Conservation (phyloP, 2,888 invertebrate species). For the Agapetus fuscipes region DNA sequence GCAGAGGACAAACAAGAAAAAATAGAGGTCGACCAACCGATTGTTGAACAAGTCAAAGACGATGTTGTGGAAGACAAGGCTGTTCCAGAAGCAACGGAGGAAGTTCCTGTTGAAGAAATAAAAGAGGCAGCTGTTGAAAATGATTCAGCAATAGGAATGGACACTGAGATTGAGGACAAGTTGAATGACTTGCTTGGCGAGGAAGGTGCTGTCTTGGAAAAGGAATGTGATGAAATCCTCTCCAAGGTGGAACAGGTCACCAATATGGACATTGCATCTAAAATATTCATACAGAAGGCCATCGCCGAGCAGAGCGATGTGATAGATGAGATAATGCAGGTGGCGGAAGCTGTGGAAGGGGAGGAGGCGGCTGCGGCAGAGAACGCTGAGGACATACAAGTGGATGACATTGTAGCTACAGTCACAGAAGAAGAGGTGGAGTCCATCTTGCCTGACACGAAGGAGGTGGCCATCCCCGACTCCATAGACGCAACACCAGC, state of each 20-base stretch:
- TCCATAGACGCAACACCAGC: not conserved
- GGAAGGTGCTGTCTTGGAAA: constrained; percentile 37
- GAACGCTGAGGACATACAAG: constrained; percentile 1
- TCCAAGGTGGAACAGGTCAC: constrained; percentile 40
- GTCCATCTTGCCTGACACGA: constrained; percentile 4
- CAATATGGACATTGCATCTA: constrained; percentile 3
- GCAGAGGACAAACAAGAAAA: not conserved
- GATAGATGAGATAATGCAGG: constrained; percentile 32
- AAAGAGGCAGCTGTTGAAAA: not conserved
- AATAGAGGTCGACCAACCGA: not conserved
- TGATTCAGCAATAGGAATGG: not conserved
- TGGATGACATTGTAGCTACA: not conserved
- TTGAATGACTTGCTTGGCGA: constrained; percentile 37
- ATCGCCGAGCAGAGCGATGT: constrained; percentile 17
- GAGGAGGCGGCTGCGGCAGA: constrained; percentile 2
- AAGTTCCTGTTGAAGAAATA: constrained; percentile 26
- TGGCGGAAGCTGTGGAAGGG: constrained; percentile 27
- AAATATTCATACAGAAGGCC: constrained; percentile 3
- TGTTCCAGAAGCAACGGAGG: constrained; percentile 25
- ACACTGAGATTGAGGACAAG: constrained; percentile 23
- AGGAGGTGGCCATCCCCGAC: not conserved
- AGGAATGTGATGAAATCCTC: constrained; percentile 42
- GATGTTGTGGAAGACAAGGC: constrained; percentile 12
- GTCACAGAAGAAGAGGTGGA: not conserved
- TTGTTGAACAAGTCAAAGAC: not conserved